Base-by-base conservation (phyloP, 2,113 vertebrate species). In the Pelvicachromis taeniatus region DNA sequence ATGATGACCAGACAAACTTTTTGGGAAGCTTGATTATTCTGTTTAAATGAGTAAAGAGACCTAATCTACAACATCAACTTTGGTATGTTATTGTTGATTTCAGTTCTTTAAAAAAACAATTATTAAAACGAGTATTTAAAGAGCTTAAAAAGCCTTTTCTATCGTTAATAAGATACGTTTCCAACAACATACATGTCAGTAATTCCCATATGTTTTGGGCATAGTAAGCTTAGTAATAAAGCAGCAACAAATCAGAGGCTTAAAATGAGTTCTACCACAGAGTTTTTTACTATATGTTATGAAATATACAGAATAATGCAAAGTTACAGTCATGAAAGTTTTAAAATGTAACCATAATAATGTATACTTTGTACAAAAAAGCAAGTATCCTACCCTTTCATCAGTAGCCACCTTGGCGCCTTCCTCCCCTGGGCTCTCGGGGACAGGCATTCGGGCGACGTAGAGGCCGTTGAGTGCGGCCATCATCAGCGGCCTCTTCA, bases 401-500 rank as follows among this genome's bases (percentile, higher is more conserved):
- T 99, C 98, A 48, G 97, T 96, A 83, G 96, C 95, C 78, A 97
- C 92, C 81, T 97, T 97, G 92, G 92, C 68, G 4, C 94, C 84
- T 10, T 96, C 97, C 91, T 97, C 96, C 12, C 95, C 95, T 26
- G 96, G 94, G 84, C 95, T 96, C 93, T 97, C 97, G 0, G 96
- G 95, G 87, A 97, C 97, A 3, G 97, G 95, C 96, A 97, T 96
- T 23, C 98, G 96, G 86, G 97, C 96, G 84, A 97, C 97, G 1
- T 97, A 97, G 83, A 99, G 97, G 48, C 98, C 98, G 17, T 99
- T 99, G 87, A 99, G 90, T 2, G 97, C 97, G 42, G 98, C 97
- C 97, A 98, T 96, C 97, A 98, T 98, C 95, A 99, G 95, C 23
- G 98, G 98, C 85, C 98, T 97, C 96, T 98, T 99, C 96, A 98